A percentile compares a stretch with the other conserved stretches of the same genome.
phyloP scores from a whole-genome alignment of 53 echinoderm and acorn worm genomes.

The Luidia sarsii region DNA sequence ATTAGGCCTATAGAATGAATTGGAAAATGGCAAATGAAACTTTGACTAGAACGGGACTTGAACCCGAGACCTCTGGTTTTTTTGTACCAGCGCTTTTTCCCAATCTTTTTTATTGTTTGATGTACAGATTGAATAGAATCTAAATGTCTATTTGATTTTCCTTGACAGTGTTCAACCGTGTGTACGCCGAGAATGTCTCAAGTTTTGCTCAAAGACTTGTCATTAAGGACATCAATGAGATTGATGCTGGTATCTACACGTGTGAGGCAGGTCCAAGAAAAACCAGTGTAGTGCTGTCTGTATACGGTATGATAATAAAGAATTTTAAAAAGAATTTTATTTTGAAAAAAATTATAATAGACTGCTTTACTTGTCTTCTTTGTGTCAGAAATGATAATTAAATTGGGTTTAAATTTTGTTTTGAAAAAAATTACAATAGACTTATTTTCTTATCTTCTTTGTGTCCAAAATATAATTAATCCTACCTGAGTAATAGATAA shows the following conservation, averaged over 20 bases:
- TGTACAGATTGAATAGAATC: background rate
- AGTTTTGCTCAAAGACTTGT: constrained; percentile 60
- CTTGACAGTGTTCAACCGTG: constrained; percentile 19
- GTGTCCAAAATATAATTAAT: too few species aligned
- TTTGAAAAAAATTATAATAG: background rate
- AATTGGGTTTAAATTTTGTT: too few species aligned
- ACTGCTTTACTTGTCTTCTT: background rate
- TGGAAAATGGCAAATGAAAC: too few species aligned
- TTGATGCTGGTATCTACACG: constrained; percentile 77
- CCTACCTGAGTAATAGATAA: too few species aligned
- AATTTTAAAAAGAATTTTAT: background rate
- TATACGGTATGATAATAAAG: constrained; percentile 64
- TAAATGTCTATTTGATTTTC: background rate
- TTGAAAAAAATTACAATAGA: too few species aligned
- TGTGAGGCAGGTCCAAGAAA: constrained; percentile 75
- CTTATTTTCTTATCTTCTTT: too few species aligned
- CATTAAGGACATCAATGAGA: constrained; percentile 58
- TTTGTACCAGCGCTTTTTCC: too few species aligned
- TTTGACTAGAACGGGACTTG: too few species aligned
- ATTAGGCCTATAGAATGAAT: too few species aligned
- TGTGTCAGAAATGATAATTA: too few species aligned
- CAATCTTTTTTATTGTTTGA: background rate
- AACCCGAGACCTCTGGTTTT: too few species aligned
- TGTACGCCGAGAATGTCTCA: constrained; percentile 15
- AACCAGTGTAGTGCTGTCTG: constrained; percentile 68